Percentiles rank a stretch among this genome's conserved stretches.
These are phyloP conservation scores for Lordiphosa fenestrarum DNA, from an alignment of 2,888 invertebrate species.

Conservation along the genomic window DNA sequence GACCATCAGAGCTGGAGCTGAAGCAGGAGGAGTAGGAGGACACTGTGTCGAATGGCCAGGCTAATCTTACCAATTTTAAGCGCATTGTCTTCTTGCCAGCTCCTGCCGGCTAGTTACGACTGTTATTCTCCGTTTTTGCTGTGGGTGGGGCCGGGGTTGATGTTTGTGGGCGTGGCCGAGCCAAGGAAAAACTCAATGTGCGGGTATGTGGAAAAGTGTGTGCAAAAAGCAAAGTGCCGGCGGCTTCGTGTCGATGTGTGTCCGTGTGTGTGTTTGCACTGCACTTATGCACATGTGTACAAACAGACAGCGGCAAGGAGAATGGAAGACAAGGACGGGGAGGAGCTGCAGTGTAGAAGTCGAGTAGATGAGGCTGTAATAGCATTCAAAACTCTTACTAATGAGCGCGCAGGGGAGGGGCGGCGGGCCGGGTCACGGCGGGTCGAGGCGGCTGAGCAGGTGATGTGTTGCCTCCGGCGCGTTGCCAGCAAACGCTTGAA, in stretches of 20 bases:
- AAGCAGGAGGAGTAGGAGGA: constrained; percentile 1
- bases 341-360: constrained; percentile 43
- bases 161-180: constrained; percentile 19
- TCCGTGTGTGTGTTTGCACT: constrained; percentile 48
- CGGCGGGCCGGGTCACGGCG: background rate
- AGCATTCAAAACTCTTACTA: constrained; percentile 77
- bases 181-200: constrained; percentile 37
- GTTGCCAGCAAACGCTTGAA: constrained; percentile 66
- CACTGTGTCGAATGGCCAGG: constrained; percentile 50
- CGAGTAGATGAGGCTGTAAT: constrained; percentile 71
- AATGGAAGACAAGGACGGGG: background rate
- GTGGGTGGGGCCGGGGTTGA: constrained; percentile 16
- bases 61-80: constrained; percentile 73
- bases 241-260: constrained; percentile 36
- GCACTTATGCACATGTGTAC: constrained; percentile 70
- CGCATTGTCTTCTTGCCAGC: constrained; percentile 68
- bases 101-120: constrained; percentile 30
- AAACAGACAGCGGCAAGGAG: constrained; percentile 30
- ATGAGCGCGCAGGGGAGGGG: constrained; percentile 59
- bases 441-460: constrained; percentile 33
- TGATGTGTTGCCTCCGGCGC: constrained; percentile 61
- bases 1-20: constrained; percentile 9
- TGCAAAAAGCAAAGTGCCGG: constrained; percentile 59
- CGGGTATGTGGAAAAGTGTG: constrained; percentile 31
- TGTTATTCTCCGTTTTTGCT: constrained; percentile 21